phyloP scores from a whole-genome alignment of 2,113 vertebrate genomes.

The Acrocephalus kingi region DNA sequence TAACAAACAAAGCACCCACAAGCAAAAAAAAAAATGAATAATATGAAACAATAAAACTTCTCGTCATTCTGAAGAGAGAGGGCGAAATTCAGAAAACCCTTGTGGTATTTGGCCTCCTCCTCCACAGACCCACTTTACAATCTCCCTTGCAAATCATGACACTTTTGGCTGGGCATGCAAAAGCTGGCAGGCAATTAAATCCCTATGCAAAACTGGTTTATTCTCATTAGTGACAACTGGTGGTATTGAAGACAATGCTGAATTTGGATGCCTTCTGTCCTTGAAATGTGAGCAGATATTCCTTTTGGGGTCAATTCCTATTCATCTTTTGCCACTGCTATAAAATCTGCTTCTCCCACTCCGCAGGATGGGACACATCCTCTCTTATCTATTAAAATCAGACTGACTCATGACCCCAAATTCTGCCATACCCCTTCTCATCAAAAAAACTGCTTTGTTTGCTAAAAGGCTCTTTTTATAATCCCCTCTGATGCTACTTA shows the following conservation, averaged over 20 bases:
- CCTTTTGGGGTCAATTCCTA: not conserved
- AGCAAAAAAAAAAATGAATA: not conserved
- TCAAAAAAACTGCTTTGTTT: not conserved
- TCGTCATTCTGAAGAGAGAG: not conserved
- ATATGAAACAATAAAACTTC: not conserved
- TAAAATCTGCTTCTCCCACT: not conserved
- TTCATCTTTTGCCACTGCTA: not conserved
- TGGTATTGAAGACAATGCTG: not conserved
- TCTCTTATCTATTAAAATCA: not conserved
- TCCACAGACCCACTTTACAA: rapidly evolving
- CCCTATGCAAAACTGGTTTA: not conserved
- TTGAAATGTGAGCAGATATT: not conserved
- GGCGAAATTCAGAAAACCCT: not conserved
- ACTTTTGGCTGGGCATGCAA: not conserved
- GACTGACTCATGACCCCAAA: not conserved
- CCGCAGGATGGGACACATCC: not conserved
- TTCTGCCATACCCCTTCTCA: not conserved
- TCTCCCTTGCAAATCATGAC: no score
- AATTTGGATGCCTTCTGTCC: not conserved
- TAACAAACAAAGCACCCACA: not conserved
- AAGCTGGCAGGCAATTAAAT: not conserved
- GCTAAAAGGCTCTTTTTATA: not conserved
- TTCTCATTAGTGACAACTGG: not conserved
- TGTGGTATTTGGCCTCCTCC: not conserved
- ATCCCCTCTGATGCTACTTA: not conserved